Base-by-base conservation (phyloP, 2,888 invertebrate genomes). In the Minunthozetes semirufus region DNA sequence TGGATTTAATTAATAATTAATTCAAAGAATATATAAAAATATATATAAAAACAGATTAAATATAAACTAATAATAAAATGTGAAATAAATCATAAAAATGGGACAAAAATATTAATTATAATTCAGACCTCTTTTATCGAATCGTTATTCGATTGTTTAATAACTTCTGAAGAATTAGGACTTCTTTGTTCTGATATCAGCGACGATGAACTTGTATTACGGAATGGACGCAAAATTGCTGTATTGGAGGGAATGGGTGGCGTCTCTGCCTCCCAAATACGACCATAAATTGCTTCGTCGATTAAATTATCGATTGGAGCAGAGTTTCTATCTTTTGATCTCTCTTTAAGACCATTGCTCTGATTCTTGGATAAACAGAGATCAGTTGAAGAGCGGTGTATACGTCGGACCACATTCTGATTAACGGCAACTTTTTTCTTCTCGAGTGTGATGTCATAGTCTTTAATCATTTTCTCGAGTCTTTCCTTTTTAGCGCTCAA, bases 381-480 rank as follows among this genome's bases (percentile, higher is more conserved):
- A 42, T 68, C 68, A 68, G 68, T 68, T 5, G 68, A 42, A 0
- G 68, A 68, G 1, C 68, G 38, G 33, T 68, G 68, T 2, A 68
- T 68, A 42, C 68, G 68, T 1, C 68, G 38, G 68, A 68, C 42
- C 1, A 38, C 68, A 22, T 68, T 68, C 15, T 38, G 68, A 38
- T 22, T 68, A 8, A 75, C 75, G 6, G 56, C 50, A 1, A 56
- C 53, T 71, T 71, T 75, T n/a, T 72, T 75, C 59, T 75, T 75
- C 25, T 75, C 75, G 48, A 75, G 50, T 4, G 75, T 71, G 0
- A 71, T 17, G 42, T 75, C 75, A 75, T 75, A 75, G 11, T 75
- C 75, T 70, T 72, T 70, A 19, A 75, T 71, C 75, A 75, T 75
- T 66, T 76, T 76, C 13, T 74, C 74, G 42, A 74, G 46, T 27